Evolutionary conservation across 2,797 vertebrate genomes (phyloP), one percentile per base, ranked within the genome.

Genomic region (Dendrocincla fuliginosa): DNA sequence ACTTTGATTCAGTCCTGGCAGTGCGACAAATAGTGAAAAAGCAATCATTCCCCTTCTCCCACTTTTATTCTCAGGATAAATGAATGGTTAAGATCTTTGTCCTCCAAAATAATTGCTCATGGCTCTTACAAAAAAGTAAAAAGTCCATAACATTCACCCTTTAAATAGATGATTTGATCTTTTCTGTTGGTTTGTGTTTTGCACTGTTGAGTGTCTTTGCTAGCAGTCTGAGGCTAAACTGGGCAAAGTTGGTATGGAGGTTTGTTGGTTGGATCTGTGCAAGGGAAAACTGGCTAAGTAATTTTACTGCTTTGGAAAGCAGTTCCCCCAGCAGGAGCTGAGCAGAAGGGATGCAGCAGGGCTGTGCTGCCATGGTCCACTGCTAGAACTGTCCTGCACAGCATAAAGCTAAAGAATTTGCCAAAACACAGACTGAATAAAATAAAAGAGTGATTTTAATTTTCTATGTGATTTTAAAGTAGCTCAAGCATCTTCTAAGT

Each of bases 1-100:
- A 71, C 85, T 88, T 88, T 39, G 59, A 90, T 94, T 94, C 74
- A 63, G 39, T 52, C n/a, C 68, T 87, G 90, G 74, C 86, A 90
- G 35, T 11, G 52, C 13, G 28, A 88, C 93, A 93, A 84, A 84
- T 82, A 88, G 82, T 68, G 78, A 74, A 94, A 90, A 96, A 87
- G 74, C 84, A 87, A 84, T 89, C 27, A 59, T 78, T 94, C 49
- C 64, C 37, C 64, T 73, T 93, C 68, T 92, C 41, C 75, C 49
- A 56, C 89, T 89, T 95, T 77, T 65, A 52, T 93, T 81, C 84
- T 85, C 22, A 24, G 75, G 53, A 92, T 92, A 94, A 93, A 93
- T 67, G 53, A 74, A 70, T 70, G 64, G 84, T 59, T 92, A 79
- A 89, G 89, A 80, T 85, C 64, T 80, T 70, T 73, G 39, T 49